Evolutionary conservation across 1,140 invertebrate species (phyloP).

Genomic region (Delia radicum): DNA sequence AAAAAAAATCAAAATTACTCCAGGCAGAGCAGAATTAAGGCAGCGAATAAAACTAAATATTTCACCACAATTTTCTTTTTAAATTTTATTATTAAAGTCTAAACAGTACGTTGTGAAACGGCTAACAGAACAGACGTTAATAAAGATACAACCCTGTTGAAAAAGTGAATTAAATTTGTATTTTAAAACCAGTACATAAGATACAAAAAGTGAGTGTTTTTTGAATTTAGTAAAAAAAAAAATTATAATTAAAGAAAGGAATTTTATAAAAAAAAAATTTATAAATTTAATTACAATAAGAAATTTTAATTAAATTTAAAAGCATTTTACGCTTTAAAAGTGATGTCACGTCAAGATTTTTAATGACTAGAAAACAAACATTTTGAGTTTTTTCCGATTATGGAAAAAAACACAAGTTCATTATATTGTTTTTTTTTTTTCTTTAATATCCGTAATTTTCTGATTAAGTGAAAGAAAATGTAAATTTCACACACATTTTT

Average conservation of each 20-base stretch:
- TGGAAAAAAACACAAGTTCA: neutral
- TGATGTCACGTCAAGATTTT: no score
- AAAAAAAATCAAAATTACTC: neutral
- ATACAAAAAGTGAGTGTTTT: slow-evolving; percentile 6
- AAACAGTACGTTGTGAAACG: slow-evolving; percentile 21
- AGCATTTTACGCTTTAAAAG: neutral
- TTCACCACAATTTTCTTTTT: slow-evolving; percentile 4
- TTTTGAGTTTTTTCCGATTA: neutral
- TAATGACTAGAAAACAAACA: no score
- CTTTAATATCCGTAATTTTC: neutral
- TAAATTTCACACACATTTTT: no score
- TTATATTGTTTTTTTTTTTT: neutral
- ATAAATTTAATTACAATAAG: neutral
- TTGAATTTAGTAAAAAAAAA: neutral
- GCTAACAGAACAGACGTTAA: slow-evolving; percentile 8
- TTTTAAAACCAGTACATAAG: neutral
- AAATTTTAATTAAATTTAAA: neutral
- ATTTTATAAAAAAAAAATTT: neutral
- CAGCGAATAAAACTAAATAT: neutral
- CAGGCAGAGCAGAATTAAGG: neutral
- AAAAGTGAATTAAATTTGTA: neutral
- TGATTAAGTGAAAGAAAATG: no score
- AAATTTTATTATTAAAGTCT: neutral
- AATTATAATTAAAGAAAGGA: neutral
- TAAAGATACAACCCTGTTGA: neutral